Evolutionary conservation across 2,888 invertebrate genomes (phyloP).

Genomic region (Acronicta leporina): DNA sequence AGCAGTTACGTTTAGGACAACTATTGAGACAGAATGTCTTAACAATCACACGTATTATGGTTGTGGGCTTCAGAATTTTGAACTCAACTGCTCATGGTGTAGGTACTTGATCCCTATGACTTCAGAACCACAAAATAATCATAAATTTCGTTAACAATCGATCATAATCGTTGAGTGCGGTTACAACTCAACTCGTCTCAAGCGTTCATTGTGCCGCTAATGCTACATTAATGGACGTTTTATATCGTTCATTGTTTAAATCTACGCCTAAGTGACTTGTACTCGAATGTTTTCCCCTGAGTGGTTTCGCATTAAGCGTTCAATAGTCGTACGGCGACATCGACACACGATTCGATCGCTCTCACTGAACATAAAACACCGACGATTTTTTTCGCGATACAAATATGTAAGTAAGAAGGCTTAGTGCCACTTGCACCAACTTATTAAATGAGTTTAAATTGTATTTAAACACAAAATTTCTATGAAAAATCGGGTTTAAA

Average conservation of each 20-base stretch:
- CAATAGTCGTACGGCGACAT: slow-evolving; percentile 26
- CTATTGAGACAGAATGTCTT: no score
- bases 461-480: no score
- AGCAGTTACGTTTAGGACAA: no score
- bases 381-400: slow-evolving; percentile 2
- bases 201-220: slow-evolving; percentile 26
- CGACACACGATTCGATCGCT: slow-evolving; percentile 27
- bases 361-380: slow-evolving; percentile 15
- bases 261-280: slow-evolving; percentile 32
- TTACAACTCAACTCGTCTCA: slow-evolving; percentile 14
- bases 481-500: no score
- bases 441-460: no score
- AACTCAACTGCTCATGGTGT: no score
- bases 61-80: no score
- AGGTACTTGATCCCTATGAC: no score
- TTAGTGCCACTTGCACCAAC: no score
- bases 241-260: slow-evolving; percentile 45
- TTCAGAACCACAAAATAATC: not conserved
- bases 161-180: slow-evolving; percentile 17
- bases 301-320: slow-evolving; percentile 47
- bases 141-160: not conserved
- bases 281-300: slow-evolving; percentile 43
- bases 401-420: slow-evolving; percentile 5
- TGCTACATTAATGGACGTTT: slow-evolving; percentile 39
- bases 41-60: no score